Conservation (phyloP, 2,113 vertebrate genomes). For the Mus spicilegus region DNA sequence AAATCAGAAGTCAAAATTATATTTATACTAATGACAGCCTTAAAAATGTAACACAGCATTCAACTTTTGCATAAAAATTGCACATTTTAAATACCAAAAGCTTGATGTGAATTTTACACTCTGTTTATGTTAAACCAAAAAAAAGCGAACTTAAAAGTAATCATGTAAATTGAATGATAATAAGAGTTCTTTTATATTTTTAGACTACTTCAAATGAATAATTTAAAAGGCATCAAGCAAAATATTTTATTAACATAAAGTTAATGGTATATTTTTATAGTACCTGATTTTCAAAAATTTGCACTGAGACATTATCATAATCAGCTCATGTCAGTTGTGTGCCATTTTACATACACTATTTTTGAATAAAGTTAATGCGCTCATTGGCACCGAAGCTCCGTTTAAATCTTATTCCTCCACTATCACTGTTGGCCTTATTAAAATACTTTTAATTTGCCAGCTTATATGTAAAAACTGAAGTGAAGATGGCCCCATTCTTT, state of each 20-base stretch:
- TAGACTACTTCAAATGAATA: slow-evolving; percentile 91
- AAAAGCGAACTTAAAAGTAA: slow-evolving; percentile 90
- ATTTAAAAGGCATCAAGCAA: slow-evolving; percentile 91
- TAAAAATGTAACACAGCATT: slow-evolving; percentile 88
- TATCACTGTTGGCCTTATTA: slow-evolving; percentile 76
- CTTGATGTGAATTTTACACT: slow-evolving; percentile 88
- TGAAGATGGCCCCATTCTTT: slow-evolving; percentile 57
- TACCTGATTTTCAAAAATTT: slow-evolving; percentile 91
- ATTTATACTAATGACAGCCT: slow-evolving; percentile 90
- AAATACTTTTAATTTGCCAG: slow-evolving; percentile 82
- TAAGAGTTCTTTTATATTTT: slow-evolving; percentile 92
- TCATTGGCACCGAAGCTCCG: slow-evolving; percentile 78
- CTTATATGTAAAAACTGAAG: slow-evolving; percentile 71
- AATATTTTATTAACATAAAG: slow-evolving; percentile 93
- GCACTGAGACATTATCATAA: slow-evolving; percentile 88
- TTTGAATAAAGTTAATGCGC: slow-evolving; percentile 86
- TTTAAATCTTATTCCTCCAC: slow-evolving; percentile 81
- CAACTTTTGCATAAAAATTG: slow-evolving; percentile 91
- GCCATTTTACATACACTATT: slow-evolving; percentile 87
- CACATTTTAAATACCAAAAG: slow-evolving; percentile 88
- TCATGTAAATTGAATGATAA: slow-evolving; percentile 93
- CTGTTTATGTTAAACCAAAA: slow-evolving; percentile 90
- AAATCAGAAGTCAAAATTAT: slow-evolving; percentile 89
- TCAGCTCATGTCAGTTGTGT: slow-evolving; percentile 87
- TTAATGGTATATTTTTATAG: slow-evolving; percentile 91